A percentile compares a stretch with the other conserved stretches of the same genome.
phyloP scores from a whole-genome alignment of 2,888 invertebrate species.

The Chymomyza caudatula region DNA sequence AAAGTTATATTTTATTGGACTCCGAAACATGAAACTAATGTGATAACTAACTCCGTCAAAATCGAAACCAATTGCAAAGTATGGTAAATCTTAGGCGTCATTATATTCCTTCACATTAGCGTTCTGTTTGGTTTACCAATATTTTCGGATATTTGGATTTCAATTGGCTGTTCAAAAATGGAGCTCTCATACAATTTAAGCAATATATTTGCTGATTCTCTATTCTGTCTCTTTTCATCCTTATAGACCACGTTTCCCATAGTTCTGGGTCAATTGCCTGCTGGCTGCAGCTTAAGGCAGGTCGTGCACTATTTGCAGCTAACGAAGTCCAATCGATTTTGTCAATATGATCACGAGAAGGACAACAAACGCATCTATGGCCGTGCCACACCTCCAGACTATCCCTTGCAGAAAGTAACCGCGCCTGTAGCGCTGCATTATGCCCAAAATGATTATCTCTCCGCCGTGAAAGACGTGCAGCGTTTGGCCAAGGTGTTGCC shows the following conservation, averaged over 20 bases:
- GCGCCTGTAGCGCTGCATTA: constrained; percentile 80
- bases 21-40: no score
- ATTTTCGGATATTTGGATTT: no score
- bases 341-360: constrained; percentile 80
- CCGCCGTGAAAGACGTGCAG: constrained; percentile 75
- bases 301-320: constrained; percentile 80
- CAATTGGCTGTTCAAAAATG: accelerated
- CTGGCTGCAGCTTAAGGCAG: constrained; percentile 80
- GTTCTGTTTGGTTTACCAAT: no score
- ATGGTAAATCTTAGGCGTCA: no score
- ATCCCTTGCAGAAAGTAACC: constrained; percentile 78
- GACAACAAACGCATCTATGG: constrained; percentile 79
- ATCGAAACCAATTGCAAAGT: no score
- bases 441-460: constrained; percentile 80
- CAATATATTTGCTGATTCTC: no score
- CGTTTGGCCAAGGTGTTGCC: constrained; percentile 54
- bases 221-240: no score
- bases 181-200: no score
- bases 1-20: no score
- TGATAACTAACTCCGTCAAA: no score
- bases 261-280: constrained; percentile 82
- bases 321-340: constrained; percentile 66
- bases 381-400: constrained; percentile 76
- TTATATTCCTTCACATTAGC: no score
- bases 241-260: constrained; percentile 81